These are phyloP conservation scores for Drosophila glabriapex DNA, from an alignment of 2,888 invertebrate species.

Conservation along the genomic window DNA sequence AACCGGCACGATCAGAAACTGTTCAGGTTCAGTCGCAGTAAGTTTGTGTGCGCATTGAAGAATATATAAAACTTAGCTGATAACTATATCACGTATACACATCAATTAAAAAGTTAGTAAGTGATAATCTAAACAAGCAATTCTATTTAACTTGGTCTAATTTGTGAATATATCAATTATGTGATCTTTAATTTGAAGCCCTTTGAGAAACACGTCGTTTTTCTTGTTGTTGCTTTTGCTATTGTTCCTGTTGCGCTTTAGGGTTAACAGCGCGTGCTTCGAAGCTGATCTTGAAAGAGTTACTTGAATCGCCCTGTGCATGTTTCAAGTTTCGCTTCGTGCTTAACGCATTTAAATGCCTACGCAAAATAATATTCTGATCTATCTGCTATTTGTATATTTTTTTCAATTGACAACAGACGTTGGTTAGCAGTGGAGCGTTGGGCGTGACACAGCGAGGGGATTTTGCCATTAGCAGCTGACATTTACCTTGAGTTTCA, in stretches of 20 bases:
- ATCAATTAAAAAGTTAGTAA: neutral
- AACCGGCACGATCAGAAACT: slow-evolving; percentile 59
- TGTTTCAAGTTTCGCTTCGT: slow-evolving; percentile 20
- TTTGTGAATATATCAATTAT: neutral
- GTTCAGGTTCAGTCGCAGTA: slow-evolving; percentile 47
- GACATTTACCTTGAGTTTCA: slow-evolving; percentile 30
- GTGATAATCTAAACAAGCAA: slow-evolving; percentile 2
- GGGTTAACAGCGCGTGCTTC: slow-evolving; percentile 12
- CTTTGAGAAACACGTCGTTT: slow-evolving; percentile 32
- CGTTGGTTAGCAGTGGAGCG: no score
- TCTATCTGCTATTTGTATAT: neutral
- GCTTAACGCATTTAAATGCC: slow-evolving; percentile 21
- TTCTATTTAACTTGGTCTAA: neutral
- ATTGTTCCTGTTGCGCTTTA: neutral
- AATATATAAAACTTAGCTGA: neutral
- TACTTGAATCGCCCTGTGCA: slow-evolving; percentile 25
- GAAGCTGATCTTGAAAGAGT: slow-evolving; percentile 31
- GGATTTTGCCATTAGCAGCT: neutral
- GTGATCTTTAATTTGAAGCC: neutral
- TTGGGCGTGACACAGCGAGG: neutral
- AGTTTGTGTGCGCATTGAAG: slow-evolving; percentile 15
- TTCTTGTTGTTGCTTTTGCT: neutral
- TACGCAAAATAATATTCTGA: neutral
- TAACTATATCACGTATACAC: neutral
- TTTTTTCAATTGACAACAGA: slow-evolving; percentile 11